Percentiles rank a stretch among this genome's conserved stretches.
Evolutionary conservation across 2,113 vertebrate species (phyloP).

Genomic region (Tylochromis polylepis): DNA sequence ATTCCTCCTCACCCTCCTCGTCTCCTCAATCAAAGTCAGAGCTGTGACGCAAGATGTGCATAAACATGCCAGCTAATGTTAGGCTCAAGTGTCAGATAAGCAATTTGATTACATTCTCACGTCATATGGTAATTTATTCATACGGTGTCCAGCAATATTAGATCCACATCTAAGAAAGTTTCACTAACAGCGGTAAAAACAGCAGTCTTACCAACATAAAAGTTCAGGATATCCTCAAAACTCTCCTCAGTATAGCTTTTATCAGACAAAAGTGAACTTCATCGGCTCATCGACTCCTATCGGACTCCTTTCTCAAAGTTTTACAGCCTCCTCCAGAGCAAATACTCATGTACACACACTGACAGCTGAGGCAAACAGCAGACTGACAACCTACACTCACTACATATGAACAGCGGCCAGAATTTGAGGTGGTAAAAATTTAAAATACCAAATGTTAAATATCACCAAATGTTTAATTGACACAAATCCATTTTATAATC

Average conservation of each 20-base stretch:
- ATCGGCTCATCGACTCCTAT: neutral
- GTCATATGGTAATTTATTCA: neutral
- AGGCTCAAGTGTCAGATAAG: neutral
- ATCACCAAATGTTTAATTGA: neutral
- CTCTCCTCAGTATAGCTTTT: neutral
- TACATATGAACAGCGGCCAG: neutral
- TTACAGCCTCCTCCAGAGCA: neutral
- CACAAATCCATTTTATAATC: neutral
- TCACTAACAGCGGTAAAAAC: neutral
- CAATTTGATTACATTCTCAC: neutral
- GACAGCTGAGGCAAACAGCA: neutral
- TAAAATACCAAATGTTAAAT: neutral
- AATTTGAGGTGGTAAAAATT: neutral
- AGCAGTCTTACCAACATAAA: neutral
- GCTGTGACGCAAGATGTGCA: neutral
- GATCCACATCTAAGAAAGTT: neutral
- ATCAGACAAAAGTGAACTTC: neutral
- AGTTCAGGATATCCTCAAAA: neutral
- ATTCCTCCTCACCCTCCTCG: neutral
- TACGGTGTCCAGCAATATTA: neutral
- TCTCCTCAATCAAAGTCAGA: neutral
- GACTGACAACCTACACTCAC: neutral
- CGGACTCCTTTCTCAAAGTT: neutral
- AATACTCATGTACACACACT: neutral
- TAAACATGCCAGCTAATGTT: neutral